Percentiles rank a stretch among this genome's conserved stretches.
phyloP scores from a whole-genome alignment of 2,797 vertebrate genomes.

The Parauchenoglanis punctatus region DNA sequence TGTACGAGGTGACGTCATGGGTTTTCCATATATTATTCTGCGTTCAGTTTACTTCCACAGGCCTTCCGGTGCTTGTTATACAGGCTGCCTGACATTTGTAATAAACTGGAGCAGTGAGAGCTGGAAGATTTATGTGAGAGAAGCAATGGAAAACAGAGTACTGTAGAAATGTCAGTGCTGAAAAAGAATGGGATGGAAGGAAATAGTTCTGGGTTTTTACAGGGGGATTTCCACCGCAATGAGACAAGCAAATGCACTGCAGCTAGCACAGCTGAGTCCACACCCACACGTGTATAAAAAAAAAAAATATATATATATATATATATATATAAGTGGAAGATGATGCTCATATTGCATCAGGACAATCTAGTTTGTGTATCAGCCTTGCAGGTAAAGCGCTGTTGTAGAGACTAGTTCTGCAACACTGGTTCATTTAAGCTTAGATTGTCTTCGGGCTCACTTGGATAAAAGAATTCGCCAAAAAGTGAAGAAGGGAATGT shows the following conservation, averaged over 20 bases:
- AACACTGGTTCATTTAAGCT: neutral
- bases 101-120: conserved; percentile 6
- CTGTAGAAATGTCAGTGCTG: conserved; percentile 10
- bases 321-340: neutral
- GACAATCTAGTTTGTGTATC: neutral
- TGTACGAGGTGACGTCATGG: neutral
- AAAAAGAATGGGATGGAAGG: neutral
- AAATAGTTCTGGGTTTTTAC: neutral
- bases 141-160: neutral
- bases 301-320: neutral
- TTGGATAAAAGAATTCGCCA: neutral
- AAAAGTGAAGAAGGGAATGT: neutral
- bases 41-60: neutral
- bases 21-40: neutral
- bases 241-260: neutral
- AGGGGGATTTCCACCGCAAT: conserved; percentile 16
- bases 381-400: neutral
- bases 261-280: conserved; percentile 8
- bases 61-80: neutral
- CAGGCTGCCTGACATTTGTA: conserved; percentile 10
- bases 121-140: neutral
- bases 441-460: neutral
- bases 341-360: conserved; percentile 33
- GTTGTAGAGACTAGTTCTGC: neutral
- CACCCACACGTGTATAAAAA: neutral